Evolutionary conservation across 2,113 vertebrate genomes (phyloP).

Genomic region (Dascyllus trimaculatus): DNA sequence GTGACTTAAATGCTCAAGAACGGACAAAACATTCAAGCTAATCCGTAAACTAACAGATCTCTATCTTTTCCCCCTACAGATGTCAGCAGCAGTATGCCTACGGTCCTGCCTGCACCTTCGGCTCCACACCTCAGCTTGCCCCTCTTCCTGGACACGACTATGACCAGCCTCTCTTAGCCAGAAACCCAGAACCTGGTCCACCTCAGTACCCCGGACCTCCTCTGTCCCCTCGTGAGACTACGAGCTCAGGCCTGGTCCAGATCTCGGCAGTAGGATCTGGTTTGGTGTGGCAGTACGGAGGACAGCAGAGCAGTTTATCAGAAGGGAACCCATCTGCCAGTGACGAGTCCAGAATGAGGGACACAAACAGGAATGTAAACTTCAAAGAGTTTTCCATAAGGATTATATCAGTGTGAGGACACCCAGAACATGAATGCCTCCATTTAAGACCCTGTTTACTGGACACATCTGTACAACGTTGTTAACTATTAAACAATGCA

Average conservation of each 20-base stretch:
- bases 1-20: background rate
- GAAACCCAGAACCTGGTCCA: constrained; percentile 5
- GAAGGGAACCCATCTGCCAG: background rate
- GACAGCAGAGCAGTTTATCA: constrained; percentile 23
- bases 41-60: background rate
- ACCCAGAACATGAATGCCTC: constrained; percentile 9
- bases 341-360: constrained; percentile 21
- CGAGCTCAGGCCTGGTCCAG: background rate
- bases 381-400: constrained; percentile 69
- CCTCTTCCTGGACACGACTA: constrained; percentile 53
- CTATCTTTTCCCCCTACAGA: constrained; percentile 52
- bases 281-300: constrained; percentile 43
- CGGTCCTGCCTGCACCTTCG: constrained; percentile 10
- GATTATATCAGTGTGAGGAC: constrained; percentile 76
- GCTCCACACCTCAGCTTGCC: background rate
- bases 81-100: constrained; percentile 57
- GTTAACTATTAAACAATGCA: constrained; percentile 2
- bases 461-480: constrained; percentile 13
- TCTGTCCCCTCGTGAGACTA: constrained; percentile 10
- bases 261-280: constrained; percentile 1
- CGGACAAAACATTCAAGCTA: background rate
- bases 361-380: constrained; percentile 32
- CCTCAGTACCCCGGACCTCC: constrained; percentile 40
- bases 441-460: constrained; percentile 31
- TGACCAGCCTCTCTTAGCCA: constrained; percentile 47